phyloP scores from a whole-genome alignment of 1,140 invertebrate genomes.

The Drosophila quadrilineata region DNA sequence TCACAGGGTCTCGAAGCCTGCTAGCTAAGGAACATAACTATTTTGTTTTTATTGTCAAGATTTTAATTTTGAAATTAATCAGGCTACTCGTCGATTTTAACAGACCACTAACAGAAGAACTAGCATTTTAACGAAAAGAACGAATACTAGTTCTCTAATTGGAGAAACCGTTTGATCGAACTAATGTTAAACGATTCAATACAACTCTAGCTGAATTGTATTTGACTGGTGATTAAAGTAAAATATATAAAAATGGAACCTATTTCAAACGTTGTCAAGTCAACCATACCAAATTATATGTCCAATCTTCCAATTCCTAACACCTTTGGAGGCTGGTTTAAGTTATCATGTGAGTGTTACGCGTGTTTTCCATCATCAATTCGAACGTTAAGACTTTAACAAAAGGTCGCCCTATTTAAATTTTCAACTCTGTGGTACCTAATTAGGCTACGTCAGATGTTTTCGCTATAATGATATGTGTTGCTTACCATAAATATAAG shows the following conservation, averaged over 20 bases:
- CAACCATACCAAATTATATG: conserved; percentile 89
- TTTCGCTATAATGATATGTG: no score
- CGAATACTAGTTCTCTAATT: no score
- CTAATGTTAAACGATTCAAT: neutral
- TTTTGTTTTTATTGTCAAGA: no score
- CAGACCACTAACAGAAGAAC: no score
- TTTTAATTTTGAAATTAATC: no score
- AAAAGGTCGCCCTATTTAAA: conserved; percentile 27
- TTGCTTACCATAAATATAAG: no score
- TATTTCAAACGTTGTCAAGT: conserved; percentile 88
- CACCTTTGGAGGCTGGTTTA: conserved; percentile 89
- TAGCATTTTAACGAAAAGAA: no score
- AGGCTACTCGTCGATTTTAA: no score
- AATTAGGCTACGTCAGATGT: no score
- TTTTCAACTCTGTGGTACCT: neutral
- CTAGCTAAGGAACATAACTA: no score
- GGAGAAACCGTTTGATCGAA: neutral
- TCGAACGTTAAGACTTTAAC: conserved; percentile 43
- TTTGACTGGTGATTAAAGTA: conserved; percentile 17
- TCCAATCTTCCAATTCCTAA: conserved; percentile 89
- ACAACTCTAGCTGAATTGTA: conserved; percentile 30
- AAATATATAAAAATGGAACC: conserved; percentile 85
- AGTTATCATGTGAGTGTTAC: conserved; percentile 85
- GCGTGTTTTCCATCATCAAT: conserved; percentile 4
- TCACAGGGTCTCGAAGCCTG: no score